Evolutionary conservation across 2,888 invertebrate genomes (phyloP).

Genomic region (Dryadula phaetusa): DNA sequence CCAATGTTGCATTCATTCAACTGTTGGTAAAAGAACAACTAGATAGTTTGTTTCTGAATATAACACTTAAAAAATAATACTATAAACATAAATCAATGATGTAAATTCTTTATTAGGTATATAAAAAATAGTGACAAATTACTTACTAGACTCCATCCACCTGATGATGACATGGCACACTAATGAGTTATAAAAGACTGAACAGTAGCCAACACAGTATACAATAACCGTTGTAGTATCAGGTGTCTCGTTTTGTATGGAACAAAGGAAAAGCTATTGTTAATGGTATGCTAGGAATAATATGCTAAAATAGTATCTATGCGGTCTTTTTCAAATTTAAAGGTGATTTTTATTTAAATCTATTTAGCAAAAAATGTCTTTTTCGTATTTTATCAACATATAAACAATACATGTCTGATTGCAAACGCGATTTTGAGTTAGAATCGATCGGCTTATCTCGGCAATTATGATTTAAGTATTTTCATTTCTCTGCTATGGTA

Average conservation of each 20-base stretch:
- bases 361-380: neutral
- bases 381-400: neutral
- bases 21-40: neutral
- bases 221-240: constrained; percentile 29
- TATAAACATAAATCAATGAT: neutral
- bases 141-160: neutral
- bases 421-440: too few species aligned
- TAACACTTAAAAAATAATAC: neutral
- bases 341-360: neutral
- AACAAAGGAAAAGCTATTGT: constrained; percentile 22
- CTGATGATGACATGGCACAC: neutral
- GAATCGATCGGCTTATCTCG: too few species aligned
- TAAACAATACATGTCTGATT: too few species aligned
- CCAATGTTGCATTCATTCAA: neutral
- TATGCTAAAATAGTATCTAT: neutral
- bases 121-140: neutral
- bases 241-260: constrained; percentile 23
- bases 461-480: too few species aligned
- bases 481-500: too few species aligned
- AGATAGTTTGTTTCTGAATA: neutral
- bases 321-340: neutral
- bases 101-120: neutral
- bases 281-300: neutral
- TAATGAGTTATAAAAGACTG: neutral
- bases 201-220: neutral